phyloP scores from a whole-genome alignment of 2,797 vertebrate genomes.

The Crax fasciolata region DNA sequence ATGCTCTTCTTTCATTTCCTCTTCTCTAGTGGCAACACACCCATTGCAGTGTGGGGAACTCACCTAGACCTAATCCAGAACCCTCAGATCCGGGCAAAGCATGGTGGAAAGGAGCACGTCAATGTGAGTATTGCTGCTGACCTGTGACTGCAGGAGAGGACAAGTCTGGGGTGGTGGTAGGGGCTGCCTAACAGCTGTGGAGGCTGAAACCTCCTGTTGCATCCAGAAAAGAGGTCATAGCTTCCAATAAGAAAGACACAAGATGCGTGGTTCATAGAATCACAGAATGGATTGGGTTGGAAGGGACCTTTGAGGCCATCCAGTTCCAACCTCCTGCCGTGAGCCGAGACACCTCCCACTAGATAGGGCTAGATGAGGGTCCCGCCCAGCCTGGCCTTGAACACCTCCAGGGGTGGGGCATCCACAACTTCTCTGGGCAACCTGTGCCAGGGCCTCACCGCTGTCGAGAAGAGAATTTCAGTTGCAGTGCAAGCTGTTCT shows the following conservation, averaged over 20 bases:
- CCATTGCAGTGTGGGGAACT: constrained; percentile 94
- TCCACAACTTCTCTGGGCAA: neutral
- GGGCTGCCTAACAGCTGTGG: neutral
- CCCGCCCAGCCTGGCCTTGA: neutral
- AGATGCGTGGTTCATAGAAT: neutral
- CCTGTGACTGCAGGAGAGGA: neutral
- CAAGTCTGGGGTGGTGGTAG: fast-evolving
- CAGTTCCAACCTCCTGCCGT: neutral
- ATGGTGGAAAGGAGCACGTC: constrained; percentile 91
- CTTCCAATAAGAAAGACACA: neutral
- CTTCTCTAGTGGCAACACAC: constrained; percentile 91
- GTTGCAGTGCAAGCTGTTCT: neutral
- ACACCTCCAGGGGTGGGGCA: neutral
- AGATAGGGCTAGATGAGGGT: neutral
- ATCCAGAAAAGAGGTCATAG: neutral
- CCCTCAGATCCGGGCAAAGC: constrained; percentile 96
- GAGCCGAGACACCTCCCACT: too few relatives aligned
- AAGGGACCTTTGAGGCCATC: neutral
- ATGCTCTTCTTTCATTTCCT: constrained; percentile 1
- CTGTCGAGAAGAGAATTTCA: neutral
- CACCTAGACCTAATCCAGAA: constrained; percentile 98
- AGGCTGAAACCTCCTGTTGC: neutral
- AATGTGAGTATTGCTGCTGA: constrained; percentile 87
- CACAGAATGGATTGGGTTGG: neutral
- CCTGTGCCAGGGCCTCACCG: neutral